Base-by-base conservation (phyloP, 2,797 vertebrate species). In the Peromyscus nudipes region DNA sequence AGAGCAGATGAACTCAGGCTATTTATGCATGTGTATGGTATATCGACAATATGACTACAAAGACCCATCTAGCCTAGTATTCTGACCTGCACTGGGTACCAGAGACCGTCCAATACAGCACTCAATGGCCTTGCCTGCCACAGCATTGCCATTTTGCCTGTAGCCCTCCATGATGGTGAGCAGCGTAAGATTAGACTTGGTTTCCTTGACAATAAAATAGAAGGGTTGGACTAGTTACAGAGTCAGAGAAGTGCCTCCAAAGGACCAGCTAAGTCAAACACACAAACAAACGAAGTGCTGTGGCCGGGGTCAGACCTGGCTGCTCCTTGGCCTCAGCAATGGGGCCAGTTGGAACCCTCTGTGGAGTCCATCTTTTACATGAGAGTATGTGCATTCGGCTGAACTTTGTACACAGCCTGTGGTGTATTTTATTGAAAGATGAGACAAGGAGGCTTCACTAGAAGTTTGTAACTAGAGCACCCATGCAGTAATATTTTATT, bases 1-100 rank as follows among this genome's bases (percentile, higher is more conserved):
- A 93, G 57, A 69, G 34, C 79, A 91, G 40, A 85, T 69, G 73
- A 80, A 85, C 43, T 95, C 60, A 25, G 83, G 19, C 90, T 96
- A 65, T 34, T 31, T 37, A 6, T 46, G 62, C n/a, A 69, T 85
- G 71, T 62, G 84, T 57, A 49, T 91, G 37, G 21, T 49, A 46
- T 64, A 76, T 2, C 82, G 49, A 40, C 60, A 34, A 91, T 76
- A 40, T 60, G 31, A 93, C 83, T 93, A 55, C 29, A 89, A 95
- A 92, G 67, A 46, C 34, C 43, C n/a, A 67, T 13, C 31, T 10
- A 92, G 52, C 6, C 31, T 29, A 81, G 34, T 64, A 67, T 86
- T 86, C 46, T 64, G 75, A 34, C 76, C 57, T 81, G 31, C 12
- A 11, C 23, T n/a, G 21, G 16, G 37, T 4, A 55, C 69, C 25